A percentile compares a stretch with the other conserved stretches of the same genome.
These are phyloP conservation scores for Eucidaris tribuloides DNA, from an alignment of 35 echinoderm and acorn worm genomes.

Conservation along the genomic window DNA sequence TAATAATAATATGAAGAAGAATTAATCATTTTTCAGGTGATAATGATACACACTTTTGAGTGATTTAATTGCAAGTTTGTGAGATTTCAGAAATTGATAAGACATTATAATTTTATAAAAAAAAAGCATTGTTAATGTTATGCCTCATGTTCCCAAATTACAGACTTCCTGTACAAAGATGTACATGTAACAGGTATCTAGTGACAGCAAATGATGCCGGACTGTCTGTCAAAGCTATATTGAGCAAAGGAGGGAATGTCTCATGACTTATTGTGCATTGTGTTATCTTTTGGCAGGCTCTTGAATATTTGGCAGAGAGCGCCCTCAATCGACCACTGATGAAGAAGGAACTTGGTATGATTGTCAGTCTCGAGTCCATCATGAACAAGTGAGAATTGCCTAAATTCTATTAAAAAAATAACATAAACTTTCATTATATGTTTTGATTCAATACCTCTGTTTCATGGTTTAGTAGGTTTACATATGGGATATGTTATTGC, in stretches of 20 bases:
- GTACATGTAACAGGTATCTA: not conserved
- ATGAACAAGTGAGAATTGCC: slow-evolving; percentile 85
- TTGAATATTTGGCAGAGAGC: slow-evolving; percentile 68
- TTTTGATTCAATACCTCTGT: too few species aligned
- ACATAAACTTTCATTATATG: too few species aligned
- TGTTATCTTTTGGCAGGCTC: slow-evolving; percentile 45
- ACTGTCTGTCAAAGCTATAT: not conserved
- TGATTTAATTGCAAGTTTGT: too few species aligned
- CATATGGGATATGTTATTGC: too few species aligned
- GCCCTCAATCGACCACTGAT: slow-evolving; percentile 77
- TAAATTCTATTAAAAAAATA: too few species aligned
- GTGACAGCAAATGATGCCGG: not conserved
- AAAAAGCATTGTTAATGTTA: too few species aligned
- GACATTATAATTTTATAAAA: not conserved
- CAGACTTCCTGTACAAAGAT: not conserved
- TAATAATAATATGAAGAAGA: too few species aligned
- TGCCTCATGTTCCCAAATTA: too few species aligned
- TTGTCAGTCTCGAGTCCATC: slow-evolving; percentile 79
- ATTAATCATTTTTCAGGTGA: too few species aligned
- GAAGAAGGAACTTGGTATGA: slow-evolving; percentile 84
- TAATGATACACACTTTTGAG: too few species aligned
- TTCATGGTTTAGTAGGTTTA: too few species aligned
- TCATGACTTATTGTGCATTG: not conserved
- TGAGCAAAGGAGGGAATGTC: not conserved
- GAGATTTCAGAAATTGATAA: too few species aligned